Base-by-base conservation (phyloP, 2,797 vertebrate species). In the Capromys pilorides region DNA sequence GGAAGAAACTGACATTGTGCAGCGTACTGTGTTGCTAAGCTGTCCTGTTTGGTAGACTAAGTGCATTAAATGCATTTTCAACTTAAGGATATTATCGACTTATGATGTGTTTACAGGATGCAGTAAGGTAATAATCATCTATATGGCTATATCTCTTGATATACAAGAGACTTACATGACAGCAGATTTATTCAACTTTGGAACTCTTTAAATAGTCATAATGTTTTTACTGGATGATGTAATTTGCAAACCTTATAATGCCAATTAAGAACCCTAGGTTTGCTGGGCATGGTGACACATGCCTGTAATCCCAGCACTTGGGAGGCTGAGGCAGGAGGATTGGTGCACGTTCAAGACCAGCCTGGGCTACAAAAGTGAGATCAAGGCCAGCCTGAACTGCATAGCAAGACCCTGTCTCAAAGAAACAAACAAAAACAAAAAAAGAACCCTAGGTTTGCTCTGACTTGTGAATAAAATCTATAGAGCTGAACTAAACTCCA, bases 381-480 rank as follows among this genome's bases (percentile, higher is more conserved):
- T n/a, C n/a, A n/a, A n/a, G n/a, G n/a, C n/a, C n/a, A n/a, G n/a
- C n/a, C n/a, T n/a, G n/a, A n/a, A n/a, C n/a, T n/a, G n/a, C n/a
- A n/a, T n/a, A n/a, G n/a, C n/a, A n/a, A n/a, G n/a, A n/a, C n/a
- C n/a, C n/a, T n/a, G n/a, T n/a, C n/a, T n/a, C n/a, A n/a, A n/a
- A n/a, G n/a, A n/a, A n/a, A n/a, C n/a, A n/a, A n/a, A n/a, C n/a
- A n/a, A n/a, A n/a, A n/a, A n/a, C n/a, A n/a, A n/a, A n/a, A n/a
- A n/a, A 45, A 75, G 49, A 64, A 16, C 13, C 28, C 18, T 14
- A 0, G 3, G 64, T 91, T 87, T 78, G 10, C 39, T 41, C 49
- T 67, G 51, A 69, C 22, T 90, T 94, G 73, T 81, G 22, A 91
- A 75, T 36, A n/a, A 87, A 91, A 64, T 84, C 79, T 75, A 2